Conservation (phyloP, 2,888 invertebrate genomes). For the Timema cristinae region DNA sequence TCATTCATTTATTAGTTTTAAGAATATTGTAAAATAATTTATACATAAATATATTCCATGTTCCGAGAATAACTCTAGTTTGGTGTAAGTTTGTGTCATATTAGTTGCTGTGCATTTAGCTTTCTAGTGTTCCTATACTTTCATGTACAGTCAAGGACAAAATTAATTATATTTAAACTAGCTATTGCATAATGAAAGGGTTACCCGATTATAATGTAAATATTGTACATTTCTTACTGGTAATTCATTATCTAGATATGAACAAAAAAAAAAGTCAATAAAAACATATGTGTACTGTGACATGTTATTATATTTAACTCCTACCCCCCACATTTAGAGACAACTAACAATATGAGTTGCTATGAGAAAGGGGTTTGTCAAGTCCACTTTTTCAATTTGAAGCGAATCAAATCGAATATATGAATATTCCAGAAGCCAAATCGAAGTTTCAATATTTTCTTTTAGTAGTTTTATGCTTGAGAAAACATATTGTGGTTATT, state of each 20-base stretch:
- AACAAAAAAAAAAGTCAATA: constrained; percentile 19
- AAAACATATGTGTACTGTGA: constrained; percentile 24
- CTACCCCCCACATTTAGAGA: too few relatives aligned
- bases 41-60: constrained; percentile 11
- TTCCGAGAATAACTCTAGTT: constrained; percentile 18
- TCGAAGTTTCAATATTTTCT: too few relatives aligned
- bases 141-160: constrained; percentile 19
- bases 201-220: constrained; percentile 28
- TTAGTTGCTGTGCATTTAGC: constrained; percentile 28
- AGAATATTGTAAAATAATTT: too few relatives aligned
- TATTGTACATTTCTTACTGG: constrained; percentile 32
- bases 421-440: too few relatives aligned
- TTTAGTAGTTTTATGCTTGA: too few relatives aligned
- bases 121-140: constrained; percentile 23
- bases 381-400: too few relatives aligned
- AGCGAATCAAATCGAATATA: too few relatives aligned
- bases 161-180: too few relatives aligned
- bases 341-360: too few relatives aligned
- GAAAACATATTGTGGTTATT: too few relatives aligned
- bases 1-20: too few relatives aligned
- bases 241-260: constrained; percentile 16
- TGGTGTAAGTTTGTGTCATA: constrained; percentile 19
- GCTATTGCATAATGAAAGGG: constrained; percentile 18
- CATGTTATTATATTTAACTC: neutral
- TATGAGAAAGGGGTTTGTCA: too few relatives aligned